A percentile compares a stretch with the other conserved stretches of the same genome.
phyloP scores from a whole-genome alignment of 1,140 invertebrate species.

The Drosophila repleta region DNA sequence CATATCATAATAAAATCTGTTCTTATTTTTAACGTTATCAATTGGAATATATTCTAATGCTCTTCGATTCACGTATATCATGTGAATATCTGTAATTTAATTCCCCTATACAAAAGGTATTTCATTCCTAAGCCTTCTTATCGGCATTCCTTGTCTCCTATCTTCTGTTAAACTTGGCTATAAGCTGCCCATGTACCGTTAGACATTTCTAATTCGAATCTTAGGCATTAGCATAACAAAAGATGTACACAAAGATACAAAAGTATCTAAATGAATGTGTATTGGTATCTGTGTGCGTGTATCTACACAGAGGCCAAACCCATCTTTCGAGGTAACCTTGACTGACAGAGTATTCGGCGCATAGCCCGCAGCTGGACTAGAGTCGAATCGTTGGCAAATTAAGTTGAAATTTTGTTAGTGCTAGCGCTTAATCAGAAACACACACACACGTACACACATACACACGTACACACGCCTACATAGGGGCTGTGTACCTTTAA shows the following conservation, averaged over 20 bases:
- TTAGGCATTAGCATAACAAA: constrained; percentile 45
- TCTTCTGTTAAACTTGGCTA: neutral
- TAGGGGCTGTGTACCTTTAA: constrained; percentile 40
- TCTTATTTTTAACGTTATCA: no score
- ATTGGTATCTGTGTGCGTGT: constrained; percentile 13
- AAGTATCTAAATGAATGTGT: constrained; percentile 14
- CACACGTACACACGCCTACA: neutral
- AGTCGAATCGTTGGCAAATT: constrained; percentile 48
- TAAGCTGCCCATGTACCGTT: constrained; percentile 21
- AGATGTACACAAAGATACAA: constrained; percentile 32
- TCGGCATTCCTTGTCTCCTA: neutral
- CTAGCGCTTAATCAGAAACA: constrained; percentile 77
- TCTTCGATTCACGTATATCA: no score
- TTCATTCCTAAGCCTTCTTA: neutral
- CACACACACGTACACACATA: constrained; percentile 24
- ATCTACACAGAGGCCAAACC: constrained; percentile 39
- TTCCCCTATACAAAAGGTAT: no score
- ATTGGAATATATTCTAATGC: no score
- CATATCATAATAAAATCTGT: no score
- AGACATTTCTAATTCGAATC: constrained; percentile 53
- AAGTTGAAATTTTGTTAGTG: constrained; percentile 71
- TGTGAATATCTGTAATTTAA: no score
- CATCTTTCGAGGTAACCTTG: constrained; percentile 35
- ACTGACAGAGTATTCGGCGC: neutral
- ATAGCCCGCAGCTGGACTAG: constrained; percentile 30